Percentiles rank a stretch among this genome's conserved stretches.
These are phyloP conservation scores for Thera obeliscata DNA, from an alignment of 2,888 invertebrate species.

Conservation along the genomic window DNA sequence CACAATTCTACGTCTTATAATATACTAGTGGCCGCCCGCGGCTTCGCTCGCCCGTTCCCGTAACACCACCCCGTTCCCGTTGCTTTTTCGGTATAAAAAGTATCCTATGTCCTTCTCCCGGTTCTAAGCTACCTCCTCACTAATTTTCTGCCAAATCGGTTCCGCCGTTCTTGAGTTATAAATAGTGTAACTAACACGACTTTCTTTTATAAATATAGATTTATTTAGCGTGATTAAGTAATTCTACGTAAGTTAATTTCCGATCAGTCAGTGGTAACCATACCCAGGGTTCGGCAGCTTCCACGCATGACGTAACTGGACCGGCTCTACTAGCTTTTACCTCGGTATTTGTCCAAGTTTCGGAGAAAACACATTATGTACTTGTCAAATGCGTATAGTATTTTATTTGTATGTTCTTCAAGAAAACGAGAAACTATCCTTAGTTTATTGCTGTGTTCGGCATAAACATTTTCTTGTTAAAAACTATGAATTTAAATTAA, in stretches of 20 bases:
- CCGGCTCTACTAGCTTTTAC: constrained; percentile 33
- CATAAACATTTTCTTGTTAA: not conserved
- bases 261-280: constrained; percentile 20
- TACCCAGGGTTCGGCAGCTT: constrained; percentile 20
- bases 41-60: no score
- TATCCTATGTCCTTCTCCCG: no score
- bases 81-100: no score
- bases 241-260: not conserved
- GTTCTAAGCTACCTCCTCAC: no score
- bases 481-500: constrained; percentile 3
- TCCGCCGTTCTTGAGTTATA: no score
- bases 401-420: constrained; percentile 3
- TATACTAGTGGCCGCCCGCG: no score
- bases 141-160: no score
- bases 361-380: constrained; percentile 29
- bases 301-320: constrained; percentile 33
- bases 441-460: not conserved
- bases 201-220: no score
- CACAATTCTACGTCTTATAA: no score
- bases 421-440: constrained; percentile 12
- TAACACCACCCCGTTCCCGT: no score
- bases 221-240: not conserved
- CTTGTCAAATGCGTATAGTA: constrained; percentile 3
- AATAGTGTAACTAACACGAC: no score
- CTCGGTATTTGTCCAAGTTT: constrained; percentile 26